Base-by-base conservation (phyloP, 2,888 invertebrate species). In the Synanthedon vespiformis region DNA sequence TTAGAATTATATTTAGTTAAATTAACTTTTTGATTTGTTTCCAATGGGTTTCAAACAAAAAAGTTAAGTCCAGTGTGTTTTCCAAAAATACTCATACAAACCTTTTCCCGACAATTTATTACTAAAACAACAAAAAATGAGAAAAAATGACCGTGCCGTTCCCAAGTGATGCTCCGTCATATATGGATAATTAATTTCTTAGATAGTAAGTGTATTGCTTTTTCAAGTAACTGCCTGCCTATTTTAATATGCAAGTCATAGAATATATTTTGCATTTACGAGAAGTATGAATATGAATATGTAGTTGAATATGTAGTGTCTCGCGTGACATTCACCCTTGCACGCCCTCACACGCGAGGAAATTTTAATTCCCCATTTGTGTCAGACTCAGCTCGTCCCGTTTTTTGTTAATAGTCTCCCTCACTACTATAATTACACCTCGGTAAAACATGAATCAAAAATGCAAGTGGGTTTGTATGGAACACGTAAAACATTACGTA, bases 321-420 rank as follows among this genome's bases (percentile, higher is more conserved):
- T 77, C 65, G 81, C 79, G 78, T 79, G 79, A 72, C 74, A 64
- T 60, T 58, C 68, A 61, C 70, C 72, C 71, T 54, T 55, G 60
- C 67, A 63, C 68, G 67, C 70, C 63, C 67, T 56, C 58, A 58
- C 70, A 66, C 67, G 61, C 60, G 62, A 67, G 59, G 63, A 58
- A 61, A 65, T 65, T 67, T 63, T 59, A 64, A 63, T 64, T 61
- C 59, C 58, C 61, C 57, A 63, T 61, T 63, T 58, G 59, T 52
- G 52, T 53, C 51, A 48, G 48, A 14, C 51, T 51, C 51, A 53
- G 51, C 48, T 50, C 51, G 40, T 11, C 48, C 44, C 49, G 44
- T 44, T 44, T 44, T 34, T 44, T 44, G 44, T 44, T 44, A 44
- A 44, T 44, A 13, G 44, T 14, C 22, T 22, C 44, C 13, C 44